Conservation (phyloP, 1,140 invertebrate species). For the Calycopis cecrops region DNA sequence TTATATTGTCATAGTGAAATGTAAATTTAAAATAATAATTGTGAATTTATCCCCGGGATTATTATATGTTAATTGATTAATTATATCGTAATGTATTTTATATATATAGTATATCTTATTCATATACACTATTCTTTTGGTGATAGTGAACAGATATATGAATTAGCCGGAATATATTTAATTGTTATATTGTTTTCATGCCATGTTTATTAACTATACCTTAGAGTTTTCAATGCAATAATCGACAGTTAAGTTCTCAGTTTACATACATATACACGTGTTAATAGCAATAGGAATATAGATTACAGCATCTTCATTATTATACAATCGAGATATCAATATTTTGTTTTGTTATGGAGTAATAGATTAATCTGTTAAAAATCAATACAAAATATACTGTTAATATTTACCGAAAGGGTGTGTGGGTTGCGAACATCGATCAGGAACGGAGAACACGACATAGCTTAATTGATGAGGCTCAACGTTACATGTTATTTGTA, state of each 20-base stretch:
- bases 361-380: constrained; percentile 65
- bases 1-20: constrained; percentile 64
- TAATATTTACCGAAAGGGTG: constrained; percentile 52
- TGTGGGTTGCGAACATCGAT: constrained; percentile 48
- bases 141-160: constrained; percentile 45
- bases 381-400: constrained; percentile 45
- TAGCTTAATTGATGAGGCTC: constrained; percentile 56
- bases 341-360: constrained; percentile 67
- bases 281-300: constrained; percentile 57
- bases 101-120: constrained; percentile 53
- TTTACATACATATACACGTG: constrained; percentile 55
- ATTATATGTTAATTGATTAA: constrained; percentile 48
- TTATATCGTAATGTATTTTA: constrained; percentile 42
- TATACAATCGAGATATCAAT: constrained; percentile 55
- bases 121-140: constrained; percentile 66
- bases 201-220: constrained; percentile 49
- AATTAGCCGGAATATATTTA: constrained; percentile 52
- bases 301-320: constrained; percentile 45
- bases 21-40: constrained; percentile 59
- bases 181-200: constrained; percentile 69
- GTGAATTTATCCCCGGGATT: constrained; percentile 57
- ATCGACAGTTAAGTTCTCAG: constrained; percentile 53
- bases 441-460: constrained; percentile 42
- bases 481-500: constrained; percentile 32
- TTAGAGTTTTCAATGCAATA: constrained; percentile 51